phyloP scores from a whole-genome alignment of 2,113 vertebrate species.

The Ictalurus punctatus region DNA sequence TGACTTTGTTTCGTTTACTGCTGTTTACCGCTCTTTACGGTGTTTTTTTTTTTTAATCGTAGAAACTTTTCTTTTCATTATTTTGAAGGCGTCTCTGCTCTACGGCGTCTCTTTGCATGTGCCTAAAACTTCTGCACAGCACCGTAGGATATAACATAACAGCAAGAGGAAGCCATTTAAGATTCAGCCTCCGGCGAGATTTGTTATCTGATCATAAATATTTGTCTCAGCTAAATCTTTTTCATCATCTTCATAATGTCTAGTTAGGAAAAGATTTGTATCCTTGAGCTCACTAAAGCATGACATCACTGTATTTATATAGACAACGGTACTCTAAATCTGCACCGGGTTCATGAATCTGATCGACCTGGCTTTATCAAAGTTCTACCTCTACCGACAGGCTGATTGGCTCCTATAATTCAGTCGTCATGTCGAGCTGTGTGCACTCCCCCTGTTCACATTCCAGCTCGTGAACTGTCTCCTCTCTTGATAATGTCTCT shows the following conservation, averaged over 20 bases:
- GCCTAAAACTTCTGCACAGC: no score
- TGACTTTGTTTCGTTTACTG: no score
- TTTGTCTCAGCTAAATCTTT: background rate
- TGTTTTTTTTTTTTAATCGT: no score
- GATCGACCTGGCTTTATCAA: background rate
- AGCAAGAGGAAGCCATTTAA: background rate
- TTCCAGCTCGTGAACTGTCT: background rate
- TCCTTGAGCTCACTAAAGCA: background rate
- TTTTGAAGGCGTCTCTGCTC: no score
- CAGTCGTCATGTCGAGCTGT: background rate
- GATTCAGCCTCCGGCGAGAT: background rate
- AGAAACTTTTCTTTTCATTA: no score
- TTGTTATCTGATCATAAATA: background rate
- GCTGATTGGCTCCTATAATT: background rate
- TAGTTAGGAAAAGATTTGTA: background rate
- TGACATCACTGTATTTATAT: background rate
- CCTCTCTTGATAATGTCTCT: conserved; percentile 10
- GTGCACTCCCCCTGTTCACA: background rate
- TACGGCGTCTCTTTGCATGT: no score
- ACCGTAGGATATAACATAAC: background rate
- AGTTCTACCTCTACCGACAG: background rate
- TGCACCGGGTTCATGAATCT: background rate
- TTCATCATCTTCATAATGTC: background rate
- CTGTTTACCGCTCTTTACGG: no score
- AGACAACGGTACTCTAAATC: background rate